Base-by-base conservation (phyloP, 1,140 invertebrate species). In the Cardiocondyla obscurior region DNA sequence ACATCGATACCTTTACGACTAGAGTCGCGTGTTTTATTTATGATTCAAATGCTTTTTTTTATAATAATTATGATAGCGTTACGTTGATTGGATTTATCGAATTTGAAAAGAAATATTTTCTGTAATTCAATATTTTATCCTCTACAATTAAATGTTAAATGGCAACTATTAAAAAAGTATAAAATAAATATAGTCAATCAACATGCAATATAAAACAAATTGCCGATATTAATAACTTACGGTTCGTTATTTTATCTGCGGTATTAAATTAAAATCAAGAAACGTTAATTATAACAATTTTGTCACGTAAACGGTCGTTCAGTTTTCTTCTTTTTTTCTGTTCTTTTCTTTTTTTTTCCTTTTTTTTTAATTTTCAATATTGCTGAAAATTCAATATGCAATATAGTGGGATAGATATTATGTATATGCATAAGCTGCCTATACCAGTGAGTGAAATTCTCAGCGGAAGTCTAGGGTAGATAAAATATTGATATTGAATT, bases 341-440 rank as follows among this genome's bases (percentile, higher is more conserved):
- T n/a, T n/a, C n/a, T n/a, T n/a, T n/a, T n/a, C n/a, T n/a, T n/a
- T n/a, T n/a, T n/a, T n/a, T n/a, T n/a, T n/a, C 14, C 8, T 36
- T n/a, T 64, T 64, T 8, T 76, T 76, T 25, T 64, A 5, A 62
- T 28, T 8, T 36, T 51, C 33, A 19, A 67, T 65, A 67, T 77
- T 36, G 58, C 14, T 39, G 16, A 77, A 22, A 3, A 51, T 51
- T 77, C 74, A 67, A 77, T 77, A 67, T 53, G 8, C 46, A n/a
- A n/a, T n/a, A n/a, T 1, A 22, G 16, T 39, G 42, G 30, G 39
- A n/a, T 42, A 22, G 8, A 76, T 22, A 62, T 30, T 77, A 65
- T 76, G 57, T 76, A 76, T 76, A 76, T 53, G 46, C 44, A 77
- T 77, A 77, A 77, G 73, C 44, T 28, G 0, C 10, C 28, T 62